Conservation (phyloP, 2,797 vertebrate genomes). For the Gallinago nigripennis region DNA sequence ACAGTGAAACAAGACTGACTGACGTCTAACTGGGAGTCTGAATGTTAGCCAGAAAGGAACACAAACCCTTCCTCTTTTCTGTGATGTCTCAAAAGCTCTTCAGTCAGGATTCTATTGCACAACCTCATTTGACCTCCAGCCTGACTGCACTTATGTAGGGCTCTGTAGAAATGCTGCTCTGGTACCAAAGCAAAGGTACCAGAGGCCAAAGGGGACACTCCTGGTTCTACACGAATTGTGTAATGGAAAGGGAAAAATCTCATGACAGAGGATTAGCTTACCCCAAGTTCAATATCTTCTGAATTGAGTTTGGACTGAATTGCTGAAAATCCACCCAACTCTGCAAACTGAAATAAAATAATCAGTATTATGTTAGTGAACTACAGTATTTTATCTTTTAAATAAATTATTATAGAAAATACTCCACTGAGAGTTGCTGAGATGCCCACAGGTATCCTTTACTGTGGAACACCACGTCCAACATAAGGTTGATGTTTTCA, state of each 20-base stretch:
- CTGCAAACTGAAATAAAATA: conserved; percentile 87
- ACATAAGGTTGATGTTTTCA: not conserved
- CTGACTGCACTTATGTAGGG: not conserved
- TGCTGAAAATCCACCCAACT: conserved; percentile 94
- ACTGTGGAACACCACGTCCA: not conserved
- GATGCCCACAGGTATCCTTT: not conserved
- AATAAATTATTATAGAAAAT: not conserved
- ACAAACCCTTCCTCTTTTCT: not conserved
- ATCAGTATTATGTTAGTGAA: not conserved
- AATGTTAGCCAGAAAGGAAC: not conserved
- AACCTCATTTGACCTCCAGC: not conserved
- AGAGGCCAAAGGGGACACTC: not conserved
- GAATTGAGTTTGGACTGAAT: conserved; percentile 94
- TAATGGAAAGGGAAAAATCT: not conserved
- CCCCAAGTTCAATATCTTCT: conserved; percentile 95
- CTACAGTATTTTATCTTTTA: not conserved
- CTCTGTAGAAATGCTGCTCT: not conserved
- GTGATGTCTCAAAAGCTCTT: not conserved
- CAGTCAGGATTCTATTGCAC: not conserved
- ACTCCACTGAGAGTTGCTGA: not conserved
- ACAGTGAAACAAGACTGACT: not conserved
- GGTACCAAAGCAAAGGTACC: not conserved
- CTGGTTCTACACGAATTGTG: not conserved
- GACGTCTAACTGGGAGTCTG: not conserved
- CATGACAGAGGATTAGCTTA: conserved; percentile 73